phyloP scores from a whole-genome alignment of 2,113 vertebrate genomes.

The Sander lucioperca region DNA sequence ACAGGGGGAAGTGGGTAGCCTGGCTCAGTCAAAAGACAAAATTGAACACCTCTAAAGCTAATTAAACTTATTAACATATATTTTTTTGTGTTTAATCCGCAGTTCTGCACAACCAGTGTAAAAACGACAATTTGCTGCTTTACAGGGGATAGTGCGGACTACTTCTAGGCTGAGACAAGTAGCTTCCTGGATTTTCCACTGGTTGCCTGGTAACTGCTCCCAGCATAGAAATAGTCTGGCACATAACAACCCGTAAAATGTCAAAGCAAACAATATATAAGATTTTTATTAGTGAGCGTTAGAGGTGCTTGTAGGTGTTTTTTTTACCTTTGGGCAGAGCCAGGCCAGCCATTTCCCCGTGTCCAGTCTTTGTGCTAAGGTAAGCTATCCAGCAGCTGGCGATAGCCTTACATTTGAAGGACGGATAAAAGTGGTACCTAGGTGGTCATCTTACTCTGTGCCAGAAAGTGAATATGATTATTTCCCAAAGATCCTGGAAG shows the following conservation, averaged over 20 bases:
- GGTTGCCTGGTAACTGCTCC: background rate
- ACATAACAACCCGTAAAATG: background rate
- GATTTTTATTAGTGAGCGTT: background rate
- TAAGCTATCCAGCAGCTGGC: background rate
- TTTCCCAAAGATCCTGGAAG: too few relatives aligned
- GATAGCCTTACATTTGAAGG: background rate
- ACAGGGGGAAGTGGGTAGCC: background rate
- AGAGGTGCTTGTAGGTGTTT: background rate
- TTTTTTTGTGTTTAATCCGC: too few relatives aligned
- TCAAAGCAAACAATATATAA: background rate
- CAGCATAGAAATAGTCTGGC: background rate
- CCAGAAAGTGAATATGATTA: too few relatives aligned
- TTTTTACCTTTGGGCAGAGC: too few relatives aligned
- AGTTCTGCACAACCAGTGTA: too few relatives aligned
- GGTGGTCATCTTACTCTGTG: background rate
- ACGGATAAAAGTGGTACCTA: background rate
- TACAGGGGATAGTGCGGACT: background rate
- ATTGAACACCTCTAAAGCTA: background rate
- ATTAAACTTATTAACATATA: background rate
- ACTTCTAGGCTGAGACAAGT: background rate
- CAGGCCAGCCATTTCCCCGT: background rate
- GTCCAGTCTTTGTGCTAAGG: background rate
- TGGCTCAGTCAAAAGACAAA: background rate
- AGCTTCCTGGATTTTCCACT: background rate
- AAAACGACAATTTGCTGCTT: too few relatives aligned